Percentiles rank a stretch among this genome's conserved stretches.
Evolutionary conservation across 1,140 invertebrate species (phyloP).

Genomic region (Ceratosolen solmsi): DNA sequence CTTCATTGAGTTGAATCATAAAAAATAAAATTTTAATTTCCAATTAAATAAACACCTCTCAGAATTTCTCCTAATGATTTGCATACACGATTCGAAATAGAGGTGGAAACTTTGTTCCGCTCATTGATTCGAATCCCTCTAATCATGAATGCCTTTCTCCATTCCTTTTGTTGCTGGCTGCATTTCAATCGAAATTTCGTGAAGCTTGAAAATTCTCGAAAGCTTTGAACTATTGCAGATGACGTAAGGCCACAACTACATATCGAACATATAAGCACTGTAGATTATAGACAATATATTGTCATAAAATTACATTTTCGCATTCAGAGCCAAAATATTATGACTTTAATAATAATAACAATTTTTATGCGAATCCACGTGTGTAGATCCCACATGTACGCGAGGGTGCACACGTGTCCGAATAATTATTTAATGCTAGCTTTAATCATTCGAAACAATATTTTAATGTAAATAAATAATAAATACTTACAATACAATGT

Average conservation of each 20-base stretch:
- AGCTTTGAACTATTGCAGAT: slow-evolving; percentile 43
- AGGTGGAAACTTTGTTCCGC: slow-evolving; percentile 44
- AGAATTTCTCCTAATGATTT: slow-evolving; percentile 38
- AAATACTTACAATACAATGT: too few species aligned
- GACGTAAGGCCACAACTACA: neutral
- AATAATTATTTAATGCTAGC: too few species aligned
- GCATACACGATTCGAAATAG: slow-evolving; percentile 34
- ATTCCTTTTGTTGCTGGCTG: slow-evolving; percentile 47
- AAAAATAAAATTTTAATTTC: neutral
- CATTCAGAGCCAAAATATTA: too few species aligned
- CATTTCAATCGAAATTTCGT: slow-evolving; percentile 46
- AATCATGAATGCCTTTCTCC: slow-evolving; percentile 48
- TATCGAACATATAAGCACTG: neutral
- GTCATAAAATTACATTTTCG: too few species aligned
- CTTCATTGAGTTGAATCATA: too few species aligned
- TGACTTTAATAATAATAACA: too few species aligned
- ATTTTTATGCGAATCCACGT: too few species aligned
- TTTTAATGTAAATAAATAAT: too few species aligned
- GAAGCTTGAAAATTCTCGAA: slow-evolving; percentile 48
- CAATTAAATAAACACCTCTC: slow-evolving; percentile 22
- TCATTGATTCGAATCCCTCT: slow-evolving; percentile 51
- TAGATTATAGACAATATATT: neutral
- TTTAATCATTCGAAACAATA: too few species aligned
- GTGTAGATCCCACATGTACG: too few species aligned
- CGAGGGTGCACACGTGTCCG: too few species aligned